Base-by-base conservation (phyloP, 2,113 vertebrate species). In the Esox niger region DNA sequence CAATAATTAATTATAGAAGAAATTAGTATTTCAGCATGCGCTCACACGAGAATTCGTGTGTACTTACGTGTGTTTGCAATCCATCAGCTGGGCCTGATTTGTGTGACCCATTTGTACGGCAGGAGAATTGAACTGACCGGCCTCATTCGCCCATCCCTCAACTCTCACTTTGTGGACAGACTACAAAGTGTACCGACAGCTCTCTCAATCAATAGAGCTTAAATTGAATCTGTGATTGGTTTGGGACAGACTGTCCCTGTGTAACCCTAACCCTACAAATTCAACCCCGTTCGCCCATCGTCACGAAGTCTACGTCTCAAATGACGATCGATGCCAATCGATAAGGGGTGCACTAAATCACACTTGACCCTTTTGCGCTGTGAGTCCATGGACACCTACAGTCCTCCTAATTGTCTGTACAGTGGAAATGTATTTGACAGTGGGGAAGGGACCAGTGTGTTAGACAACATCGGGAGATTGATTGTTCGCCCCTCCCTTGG, bases 1-100 rank as follows among this genome's bases (percentile, higher is more conserved):
- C 38, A 43, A 17, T 43, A 62, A 68, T 66, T 68, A n/a, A 21
- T 52, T 52, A 15, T 52, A 52, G 1, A 9, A 9, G 47, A 52
- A 52, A 52, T 52, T 0, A 52, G 82, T 81, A 82, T 32, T 81
- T 69, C 69, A 77, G 76, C 74, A 75, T 82, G 56, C 79, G 68
- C 64, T 69, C 60, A 61, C 43, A 76, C 27, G 70, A 75, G 57
- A 64, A 65, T 66, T 62, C 56, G 49, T 55, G 69, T 80, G 73
- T 75, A 67, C 62, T 38, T 77, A 61, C 72, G 54, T 64, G 62
- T 66, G 30, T 65, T 69, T 64, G 61, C 21, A 35, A 75, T 68
- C 57, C 27, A 52, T 71, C 27, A 17, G 33, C n/a, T 46, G 49
- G 23, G 7, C 13, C n/a, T 56, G 54, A 52, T n/a, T n/a, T 49